These are phyloP conservation scores for Eulemur rufifrons DNA, from an alignment of 2,113 vertebrate genomes.

Conservation along the genomic window DNA sequence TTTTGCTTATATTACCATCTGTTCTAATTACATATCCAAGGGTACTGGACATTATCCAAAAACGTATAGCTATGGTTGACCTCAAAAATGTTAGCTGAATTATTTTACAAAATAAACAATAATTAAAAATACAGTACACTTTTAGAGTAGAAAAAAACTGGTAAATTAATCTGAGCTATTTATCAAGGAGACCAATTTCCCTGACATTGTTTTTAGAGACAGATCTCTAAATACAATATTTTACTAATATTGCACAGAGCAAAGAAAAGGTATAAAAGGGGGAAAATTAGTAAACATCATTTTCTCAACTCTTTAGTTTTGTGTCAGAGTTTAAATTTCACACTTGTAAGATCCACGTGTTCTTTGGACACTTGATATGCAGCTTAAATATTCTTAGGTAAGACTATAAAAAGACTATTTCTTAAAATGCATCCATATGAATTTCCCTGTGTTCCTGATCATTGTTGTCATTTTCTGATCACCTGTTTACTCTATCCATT, in stretches of 20 bases:
- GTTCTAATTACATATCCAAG: conserved; percentile 38
- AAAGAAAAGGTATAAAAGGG: accelerated
- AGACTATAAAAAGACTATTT: not conserved
- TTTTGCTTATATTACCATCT: conserved; percentile 48
- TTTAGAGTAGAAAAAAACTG: not conserved
- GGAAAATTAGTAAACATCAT: not conserved
- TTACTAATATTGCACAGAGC: not conserved
- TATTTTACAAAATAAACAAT: not conserved
- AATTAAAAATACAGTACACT: not conserved
- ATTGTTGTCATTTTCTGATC: not conserved
- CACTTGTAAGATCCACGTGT: not conserved
- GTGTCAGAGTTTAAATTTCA: not conserved
- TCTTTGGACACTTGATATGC: not conserved
- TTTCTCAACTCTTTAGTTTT: not conserved
- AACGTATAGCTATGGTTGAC: not conserved
- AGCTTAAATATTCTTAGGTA: not conserved
- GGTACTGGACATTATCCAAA: conserved; percentile 45
- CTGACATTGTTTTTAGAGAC: not conserved
- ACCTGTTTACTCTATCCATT: not conserved
- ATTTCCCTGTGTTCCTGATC: not conserved
- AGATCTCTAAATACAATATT: not conserved
- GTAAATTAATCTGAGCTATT: not conserved
- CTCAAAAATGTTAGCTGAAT: not conserved
- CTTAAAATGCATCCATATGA: not conserved
- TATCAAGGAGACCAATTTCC: not conserved